Evolutionary conservation across 2,797 vertebrate genomes (phyloP).

Genomic region (Ceryle rudis): DNA sequence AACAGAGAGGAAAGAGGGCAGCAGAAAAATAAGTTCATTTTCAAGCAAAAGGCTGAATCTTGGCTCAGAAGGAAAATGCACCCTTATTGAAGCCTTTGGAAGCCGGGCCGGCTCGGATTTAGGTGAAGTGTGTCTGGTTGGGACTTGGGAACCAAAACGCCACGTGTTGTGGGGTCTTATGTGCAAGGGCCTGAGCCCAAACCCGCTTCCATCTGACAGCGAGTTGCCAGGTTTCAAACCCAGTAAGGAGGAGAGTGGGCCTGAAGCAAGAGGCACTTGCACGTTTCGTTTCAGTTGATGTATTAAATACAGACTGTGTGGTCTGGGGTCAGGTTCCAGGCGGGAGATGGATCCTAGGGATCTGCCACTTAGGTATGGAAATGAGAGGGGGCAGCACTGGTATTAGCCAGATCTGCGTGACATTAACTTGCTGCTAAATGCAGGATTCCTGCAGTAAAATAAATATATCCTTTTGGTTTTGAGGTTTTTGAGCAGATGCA

Average conservation of each 20-base stretch:
- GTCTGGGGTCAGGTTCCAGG: constrained; percentile 12
- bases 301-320: neutral
- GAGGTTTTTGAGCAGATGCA: accelerated
- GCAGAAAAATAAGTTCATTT: neutral
- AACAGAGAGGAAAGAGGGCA: neutral
- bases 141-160: neutral
- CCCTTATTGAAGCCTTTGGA: neutral
- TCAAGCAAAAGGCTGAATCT: neutral
- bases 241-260: neutral
- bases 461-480: neutral
- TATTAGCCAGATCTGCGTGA: neutral
- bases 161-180: neutral
- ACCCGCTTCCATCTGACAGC: neutral
- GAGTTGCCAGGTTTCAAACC: neutral
- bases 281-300: neutral
- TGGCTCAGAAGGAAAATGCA: neutral
- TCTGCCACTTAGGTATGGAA: neutral
- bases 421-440: neutral
- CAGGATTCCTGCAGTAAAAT: constrained; percentile 2
- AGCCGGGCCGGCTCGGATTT: neutral
- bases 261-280: neutral
- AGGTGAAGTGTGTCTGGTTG: neutral
- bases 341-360: neutral
- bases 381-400: neutral
- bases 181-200: neutral